A percentile compares a stretch with the other conserved stretches of the same genome.
These are phyloP conservation scores for Chrysina gloriosa DNA, from an alignment of 2,888 invertebrate species.

Conservation along the genomic window DNA sequence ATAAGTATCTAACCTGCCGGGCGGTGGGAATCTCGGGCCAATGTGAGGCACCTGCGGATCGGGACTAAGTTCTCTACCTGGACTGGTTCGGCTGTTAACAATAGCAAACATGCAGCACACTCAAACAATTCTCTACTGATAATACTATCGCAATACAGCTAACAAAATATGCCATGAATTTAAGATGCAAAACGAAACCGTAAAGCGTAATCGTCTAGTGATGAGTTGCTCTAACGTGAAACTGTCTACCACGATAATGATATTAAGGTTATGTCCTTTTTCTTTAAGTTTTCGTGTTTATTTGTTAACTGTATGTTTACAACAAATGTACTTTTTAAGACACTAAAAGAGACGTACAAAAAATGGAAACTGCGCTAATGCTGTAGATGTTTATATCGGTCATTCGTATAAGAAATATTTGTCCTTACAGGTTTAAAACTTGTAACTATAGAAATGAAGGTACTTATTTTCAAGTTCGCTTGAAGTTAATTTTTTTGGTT, in stretches of 20 bases:
- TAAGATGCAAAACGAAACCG: conserved; percentile 16
- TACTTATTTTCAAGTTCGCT: no score
- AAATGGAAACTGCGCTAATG: neutral
- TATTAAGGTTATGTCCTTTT: no score
- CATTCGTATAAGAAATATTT: neutral
- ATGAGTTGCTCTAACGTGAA: no score
- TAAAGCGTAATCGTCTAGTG: no score
- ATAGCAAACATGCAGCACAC: conserved; percentile 65
- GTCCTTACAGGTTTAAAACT: no score
- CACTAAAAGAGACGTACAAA: neutral
- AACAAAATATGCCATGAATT: conserved; percentile 43
- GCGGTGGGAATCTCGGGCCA: conserved; percentile 89
- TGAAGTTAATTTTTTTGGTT: no score
- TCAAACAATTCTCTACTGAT: conserved; percentile 50
- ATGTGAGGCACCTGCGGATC: conserved; percentile 88
- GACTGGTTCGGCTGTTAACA: conserved; percentile 84
- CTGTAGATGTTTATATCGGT: neutral
- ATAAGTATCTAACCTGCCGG: conserved; percentile 74
- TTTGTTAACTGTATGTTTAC: conserved; percentile 13
- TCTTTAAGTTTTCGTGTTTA: neutral
- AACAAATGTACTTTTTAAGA: neutral
- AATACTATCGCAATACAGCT: conserved; percentile 42
- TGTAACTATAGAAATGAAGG: no score
- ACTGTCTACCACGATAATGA: no score
- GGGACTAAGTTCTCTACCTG: conserved; percentile 84